Percentiles rank a stretch among this genome's conserved stretches.
Conservation (phyloP, 2,113 vertebrate species). For the Brachypteracias leptosomus region DNA sequence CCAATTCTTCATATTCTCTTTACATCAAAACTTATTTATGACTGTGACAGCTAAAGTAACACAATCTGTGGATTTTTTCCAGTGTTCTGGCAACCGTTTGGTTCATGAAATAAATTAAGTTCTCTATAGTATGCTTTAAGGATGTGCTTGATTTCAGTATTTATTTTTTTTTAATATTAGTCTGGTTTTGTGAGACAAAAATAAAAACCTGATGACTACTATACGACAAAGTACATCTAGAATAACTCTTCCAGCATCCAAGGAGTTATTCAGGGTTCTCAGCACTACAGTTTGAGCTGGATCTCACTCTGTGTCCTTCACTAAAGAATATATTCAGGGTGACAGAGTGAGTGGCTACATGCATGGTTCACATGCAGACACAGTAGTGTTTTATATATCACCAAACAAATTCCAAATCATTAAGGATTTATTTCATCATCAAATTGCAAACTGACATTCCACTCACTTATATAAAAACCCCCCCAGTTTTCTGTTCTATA, state of each 20-base stretch:
- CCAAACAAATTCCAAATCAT: background rate
- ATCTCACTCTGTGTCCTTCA: background rate
- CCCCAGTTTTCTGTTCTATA: background rate
- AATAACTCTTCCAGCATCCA: background rate
- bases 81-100: background rate
- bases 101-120: background rate
- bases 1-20: background rate
- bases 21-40: background rate
- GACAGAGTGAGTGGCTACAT: background rate
- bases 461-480: background rate
- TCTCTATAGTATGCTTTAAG: background rate
- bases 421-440: background rate
- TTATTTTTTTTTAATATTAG: background rate
- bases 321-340: background rate
- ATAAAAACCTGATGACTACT: background rate
- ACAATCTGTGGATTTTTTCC: background rate
- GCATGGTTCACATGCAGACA: background rate
- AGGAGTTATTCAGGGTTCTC: background rate
- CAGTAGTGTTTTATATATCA: background rate
- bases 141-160: background rate
- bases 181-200: background rate
- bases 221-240: background rate
- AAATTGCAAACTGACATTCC: background rate
- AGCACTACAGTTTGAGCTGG: background rate
- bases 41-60: background rate